Evolutionary conservation across 2,113 vertebrate genomes (phyloP).

Genomic region (Rhinolophus ferrumequinum): DNA sequence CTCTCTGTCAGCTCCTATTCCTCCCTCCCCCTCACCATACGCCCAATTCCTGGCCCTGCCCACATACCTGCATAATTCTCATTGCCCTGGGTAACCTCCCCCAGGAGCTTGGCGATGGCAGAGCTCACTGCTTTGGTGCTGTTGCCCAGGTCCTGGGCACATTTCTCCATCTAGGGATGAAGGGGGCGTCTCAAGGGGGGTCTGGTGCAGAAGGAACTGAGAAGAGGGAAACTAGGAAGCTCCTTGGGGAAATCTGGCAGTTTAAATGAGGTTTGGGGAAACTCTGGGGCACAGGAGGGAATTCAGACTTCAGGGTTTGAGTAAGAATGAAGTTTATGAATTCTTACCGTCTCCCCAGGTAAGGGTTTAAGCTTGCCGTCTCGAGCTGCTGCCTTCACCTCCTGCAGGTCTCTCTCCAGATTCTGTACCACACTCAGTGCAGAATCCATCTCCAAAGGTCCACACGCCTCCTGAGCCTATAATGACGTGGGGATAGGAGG

Average conservation of each 20-base stretch:
- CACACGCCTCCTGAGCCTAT: slow-evolving; percentile 97
- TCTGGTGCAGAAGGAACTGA: background rate
- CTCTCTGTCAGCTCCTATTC: background rate
- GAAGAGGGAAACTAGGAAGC: background rate
- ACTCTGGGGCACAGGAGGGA: background rate
- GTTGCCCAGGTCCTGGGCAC: slow-evolving; percentile 95
- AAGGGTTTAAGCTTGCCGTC: slow-evolving; percentile 94
- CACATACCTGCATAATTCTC: slow-evolving; percentile 96
- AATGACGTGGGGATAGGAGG: background rate
- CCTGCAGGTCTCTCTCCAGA: slow-evolving; percentile 95
- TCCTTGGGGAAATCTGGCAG: background rate
- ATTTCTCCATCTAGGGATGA: slow-evolving; percentile 93
- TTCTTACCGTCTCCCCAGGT: slow-evolving; percentile 94
- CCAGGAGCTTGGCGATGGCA: slow-evolving; percentile 94
- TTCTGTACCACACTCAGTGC: slow-evolving; percentile 92
- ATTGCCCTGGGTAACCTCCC: slow-evolving; percentile 97
- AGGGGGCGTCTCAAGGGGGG: background rate
- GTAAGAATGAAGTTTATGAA: background rate
- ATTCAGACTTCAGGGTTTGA: background rate
- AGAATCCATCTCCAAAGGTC: slow-evolving; percentile 97
- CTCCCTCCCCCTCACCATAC: background rate
- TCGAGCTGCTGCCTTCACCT: slow-evolving; percentile 93
- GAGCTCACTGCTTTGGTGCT: slow-evolving; percentile 97
- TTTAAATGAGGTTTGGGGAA: background rate
- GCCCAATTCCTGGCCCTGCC: background rate